Conservation (phyloP, 2,797 vertebrate species). For the Limnodromus scolopaceus region DNA sequence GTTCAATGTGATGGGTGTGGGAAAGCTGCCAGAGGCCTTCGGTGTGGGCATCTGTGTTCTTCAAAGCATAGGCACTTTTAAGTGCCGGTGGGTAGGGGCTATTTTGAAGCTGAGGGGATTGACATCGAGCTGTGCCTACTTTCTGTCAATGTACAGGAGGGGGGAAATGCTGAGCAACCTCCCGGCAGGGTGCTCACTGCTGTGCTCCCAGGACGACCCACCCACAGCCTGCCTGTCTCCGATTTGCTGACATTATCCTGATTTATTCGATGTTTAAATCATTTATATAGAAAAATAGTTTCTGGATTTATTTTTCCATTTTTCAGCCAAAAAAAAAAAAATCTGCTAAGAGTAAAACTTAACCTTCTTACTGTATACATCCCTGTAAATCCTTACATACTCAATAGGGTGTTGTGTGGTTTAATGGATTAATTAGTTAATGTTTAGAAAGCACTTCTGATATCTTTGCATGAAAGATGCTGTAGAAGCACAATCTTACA, state of each 20-base stretch:
- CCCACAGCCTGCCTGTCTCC: background rate
- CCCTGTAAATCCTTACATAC: background rate
- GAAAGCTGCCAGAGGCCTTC: background rate
- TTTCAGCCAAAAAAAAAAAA: background rate
- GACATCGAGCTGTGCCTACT: background rate
- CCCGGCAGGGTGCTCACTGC: fast-evolving
- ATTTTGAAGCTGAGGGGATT: background rate
- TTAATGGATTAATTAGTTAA: constrained; percentile 46
- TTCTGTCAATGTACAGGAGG: background rate
- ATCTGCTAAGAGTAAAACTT: background rate
- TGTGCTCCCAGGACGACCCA: background rate
- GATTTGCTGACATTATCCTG: background rate
- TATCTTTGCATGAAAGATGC: background rate
- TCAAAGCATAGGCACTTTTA: background rate
- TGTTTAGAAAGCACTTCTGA: constrained; percentile 5
- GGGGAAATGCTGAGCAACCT: background rate
- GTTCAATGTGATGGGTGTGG: background rate
- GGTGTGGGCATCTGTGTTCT: background rate
- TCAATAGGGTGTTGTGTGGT: background rate
- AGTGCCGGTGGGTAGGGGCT: background rate
- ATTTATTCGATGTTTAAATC: background rate
- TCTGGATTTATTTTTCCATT: background rate
- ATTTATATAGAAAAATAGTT: background rate
- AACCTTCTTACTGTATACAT: background rate
- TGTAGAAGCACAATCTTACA: background rate